A percentile compares a stretch with the other conserved stretches of the same genome.
Conservation (phyloP, 2,797 vertebrate genomes). For the Miichthys miiuy region DNA sequence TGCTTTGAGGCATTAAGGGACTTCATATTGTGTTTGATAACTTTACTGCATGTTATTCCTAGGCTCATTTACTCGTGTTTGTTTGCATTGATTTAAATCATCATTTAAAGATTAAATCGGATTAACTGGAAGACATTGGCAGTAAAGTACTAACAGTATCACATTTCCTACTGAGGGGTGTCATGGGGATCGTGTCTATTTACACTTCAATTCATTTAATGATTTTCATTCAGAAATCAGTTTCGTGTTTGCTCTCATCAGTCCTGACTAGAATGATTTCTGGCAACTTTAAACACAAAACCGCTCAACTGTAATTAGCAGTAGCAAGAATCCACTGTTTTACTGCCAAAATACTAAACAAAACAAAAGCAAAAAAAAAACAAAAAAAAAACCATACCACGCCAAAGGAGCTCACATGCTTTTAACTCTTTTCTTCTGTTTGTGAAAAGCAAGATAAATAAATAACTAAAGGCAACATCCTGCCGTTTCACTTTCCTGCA, state of each 20-base stretch:
- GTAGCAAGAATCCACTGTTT: constrained; percentile 61
- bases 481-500: constrained; percentile 84
- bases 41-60: constrained; percentile 68
- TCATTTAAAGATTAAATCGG: constrained; percentile 75
- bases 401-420: constrained; percentile 59
- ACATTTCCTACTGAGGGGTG: constrained; percentile 61
- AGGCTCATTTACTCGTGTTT: constrained; percentile 71
- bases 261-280: constrained; percentile 58
- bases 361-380: constrained; percentile 34
- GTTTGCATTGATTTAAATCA: constrained; percentile 74
- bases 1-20: constrained; percentile 68
- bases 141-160: constrained; percentile 65
- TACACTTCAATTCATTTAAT: constrained; percentile 74
- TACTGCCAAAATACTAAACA: constrained; percentile 56
- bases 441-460: constrained; percentile 78
- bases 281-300: constrained; percentile 63
- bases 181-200: constrained; percentile 71
- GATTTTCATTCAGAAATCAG: constrained; percentile 76
- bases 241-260: constrained; percentile 69
- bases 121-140: constrained; percentile 67
- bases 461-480: constrained; percentile 83
- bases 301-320: constrained; percentile 67
- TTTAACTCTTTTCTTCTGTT: constrained; percentile 76
- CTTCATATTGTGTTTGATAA: constrained; percentile 76
- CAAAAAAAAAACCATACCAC: constrained; percentile 27